phyloP scores from a whole-genome alignment of 2,113 vertebrate genomes.

The Phycodurus eques region DNA sequence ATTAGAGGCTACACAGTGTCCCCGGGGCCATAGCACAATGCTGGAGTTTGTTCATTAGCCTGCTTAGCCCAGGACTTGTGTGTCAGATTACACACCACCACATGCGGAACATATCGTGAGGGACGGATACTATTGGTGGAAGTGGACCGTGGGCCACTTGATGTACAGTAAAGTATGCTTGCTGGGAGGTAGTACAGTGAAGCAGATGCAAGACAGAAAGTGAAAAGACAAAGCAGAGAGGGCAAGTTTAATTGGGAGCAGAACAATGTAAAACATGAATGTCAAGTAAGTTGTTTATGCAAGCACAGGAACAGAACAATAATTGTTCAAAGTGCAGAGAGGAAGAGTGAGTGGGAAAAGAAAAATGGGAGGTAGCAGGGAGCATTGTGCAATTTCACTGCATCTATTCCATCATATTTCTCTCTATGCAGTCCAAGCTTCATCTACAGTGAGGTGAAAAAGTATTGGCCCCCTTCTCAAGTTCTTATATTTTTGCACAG shows the following conservation, averaged over 20 bases:
- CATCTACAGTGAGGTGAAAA: background rate
- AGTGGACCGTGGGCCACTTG: background rate
- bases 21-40: slow-evolving; percentile 57
- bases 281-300: background rate
- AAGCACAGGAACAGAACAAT: background rate
- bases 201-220: background rate
- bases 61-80: slow-evolving; percentile 59
- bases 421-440: background rate
- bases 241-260: background rate
- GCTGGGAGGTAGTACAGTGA: background rate
- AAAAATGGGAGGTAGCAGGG: background rate
- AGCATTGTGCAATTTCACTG: background rate
- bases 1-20: slow-evolving; percentile 56
- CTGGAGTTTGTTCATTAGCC: slow-evolving; percentile 66
- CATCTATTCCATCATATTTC: background rate
- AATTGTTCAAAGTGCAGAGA: background rate
- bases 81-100: slow-evolving; percentile 62
- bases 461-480: too few relatives aligned
- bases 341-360: background rate
- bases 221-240: background rate
- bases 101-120: slow-evolving; percentile 52
- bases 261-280: background rate
- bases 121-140: slow-evolving; percentile 1
- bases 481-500: too few relatives aligned
- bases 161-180: background rate